These are phyloP conservation scores for Drosophila asahinai DNA, from an alignment of 1,140 invertebrate species.

Conservation along the genomic window DNA sequence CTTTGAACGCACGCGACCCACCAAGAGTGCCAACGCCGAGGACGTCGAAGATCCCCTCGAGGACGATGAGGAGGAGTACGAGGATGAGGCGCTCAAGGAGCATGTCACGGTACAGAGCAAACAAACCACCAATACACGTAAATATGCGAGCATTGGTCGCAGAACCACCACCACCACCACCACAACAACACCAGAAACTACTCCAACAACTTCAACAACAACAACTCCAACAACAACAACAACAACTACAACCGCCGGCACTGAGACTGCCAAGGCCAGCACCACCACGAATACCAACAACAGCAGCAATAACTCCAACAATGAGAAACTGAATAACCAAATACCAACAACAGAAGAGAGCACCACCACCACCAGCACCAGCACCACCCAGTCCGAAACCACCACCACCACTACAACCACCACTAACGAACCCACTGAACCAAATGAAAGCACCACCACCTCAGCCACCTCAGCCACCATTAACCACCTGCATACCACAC, in stretches of 20 bases:
- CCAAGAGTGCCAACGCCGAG: slow-evolving; percentile 39
- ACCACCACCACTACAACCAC: slow-evolving; percentile 47
- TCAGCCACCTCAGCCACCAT: slow-evolving; percentile 70
- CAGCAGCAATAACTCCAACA: slow-evolving; percentile 57
- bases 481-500: slow-evolving; percentile 70
- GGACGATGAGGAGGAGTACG: slow-evolving; percentile 56
- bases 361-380: slow-evolving; percentile 40
- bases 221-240: slow-evolving; percentile 75
- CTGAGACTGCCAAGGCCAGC: slow-evolving; percentile 70
- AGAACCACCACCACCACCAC: slow-evolving; percentile 69
- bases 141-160: slow-evolving; percentile 80
- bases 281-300: slow-evolving; percentile 41
- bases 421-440: slow-evolving; percentile 79
- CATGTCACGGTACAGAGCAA: slow-evolving; percentile 82
- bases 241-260: slow-evolving; percentile 53
- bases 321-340: slow-evolving; percentile 64
- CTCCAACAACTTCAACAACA: slow-evolving; percentile 75
- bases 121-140: slow-evolving; percentile 71
- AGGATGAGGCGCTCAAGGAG: slow-evolving; percentile 67
- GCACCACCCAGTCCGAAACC: slow-evolving; percentile 45
- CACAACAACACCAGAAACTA: slow-evolving; percentile 61
- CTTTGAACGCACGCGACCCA: slow-evolving; percentile 69
- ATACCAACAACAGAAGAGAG: slow-evolving; percentile 49
- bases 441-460: slow-evolving; percentile 82
- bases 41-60: slow-evolving; percentile 34